Conservation (phyloP, 2,888 invertebrate genomes). For the Quadroppia sp. region DNA sequence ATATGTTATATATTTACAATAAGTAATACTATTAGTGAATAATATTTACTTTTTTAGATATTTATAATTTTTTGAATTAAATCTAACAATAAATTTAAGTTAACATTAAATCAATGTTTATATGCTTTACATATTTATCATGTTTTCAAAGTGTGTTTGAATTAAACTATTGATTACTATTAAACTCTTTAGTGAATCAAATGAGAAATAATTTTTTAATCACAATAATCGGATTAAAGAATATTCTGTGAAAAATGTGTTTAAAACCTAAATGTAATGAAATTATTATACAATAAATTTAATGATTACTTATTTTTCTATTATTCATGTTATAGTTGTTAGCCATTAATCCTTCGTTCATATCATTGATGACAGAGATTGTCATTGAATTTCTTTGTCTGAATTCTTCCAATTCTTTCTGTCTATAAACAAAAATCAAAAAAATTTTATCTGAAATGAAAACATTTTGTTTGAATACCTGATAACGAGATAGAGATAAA, state of each 20-base stretch:
- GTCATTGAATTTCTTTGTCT: constrained; percentile 42
- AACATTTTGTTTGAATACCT: constrained; percentile 27
- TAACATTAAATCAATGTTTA: too few species aligned
- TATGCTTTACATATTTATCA: too few species aligned
- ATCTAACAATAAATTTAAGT: too few species aligned
- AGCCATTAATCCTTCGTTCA: constrained; percentile 29
- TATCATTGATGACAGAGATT: constrained; percentile 40
- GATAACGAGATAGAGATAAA: constrained; percentile 34
- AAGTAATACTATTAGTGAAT: too few species aligned
- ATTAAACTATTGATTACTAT: too few species aligned
- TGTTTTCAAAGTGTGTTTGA: too few species aligned
- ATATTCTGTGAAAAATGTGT: not conserved
- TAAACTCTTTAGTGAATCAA: too few species aligned
- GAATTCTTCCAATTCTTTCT: constrained; percentile 38
- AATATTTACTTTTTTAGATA: too few species aligned
- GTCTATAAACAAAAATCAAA: constrained; percentile 2
- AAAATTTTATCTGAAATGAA: not conserved
- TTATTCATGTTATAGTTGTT: not conserved
- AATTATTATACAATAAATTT: not conserved
- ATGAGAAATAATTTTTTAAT: too few species aligned
- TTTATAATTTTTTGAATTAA: too few species aligned
- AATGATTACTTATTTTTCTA: not conserved
- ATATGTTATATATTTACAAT: too few species aligned
- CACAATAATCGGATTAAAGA: not conserved
- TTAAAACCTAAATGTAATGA: not conserved